Evolutionary conservation across 2,113 vertebrate species (phyloP).

Genomic region (Xyrauchen texanus): DNA sequence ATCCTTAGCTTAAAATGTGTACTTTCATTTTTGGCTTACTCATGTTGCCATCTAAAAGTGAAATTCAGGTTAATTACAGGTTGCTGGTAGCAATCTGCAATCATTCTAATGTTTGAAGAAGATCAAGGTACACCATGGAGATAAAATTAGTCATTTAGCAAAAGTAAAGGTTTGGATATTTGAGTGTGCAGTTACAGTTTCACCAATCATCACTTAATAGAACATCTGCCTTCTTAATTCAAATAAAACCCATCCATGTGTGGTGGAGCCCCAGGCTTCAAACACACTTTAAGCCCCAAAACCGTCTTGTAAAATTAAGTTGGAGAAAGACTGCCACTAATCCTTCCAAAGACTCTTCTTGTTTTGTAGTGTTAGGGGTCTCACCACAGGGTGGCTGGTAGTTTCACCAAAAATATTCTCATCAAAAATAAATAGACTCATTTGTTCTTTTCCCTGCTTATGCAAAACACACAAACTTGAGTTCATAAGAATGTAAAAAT

Average conservation of each 20-base stretch:
- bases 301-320: slow-evolving; percentile 28
- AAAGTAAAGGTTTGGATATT: background rate
- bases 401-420: slow-evolving; percentile 14
- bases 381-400: slow-evolving; percentile 42
- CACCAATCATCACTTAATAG: slow-evolving; percentile 24
- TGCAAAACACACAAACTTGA: no score
- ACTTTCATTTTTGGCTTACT: no score
- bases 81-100: background rate
- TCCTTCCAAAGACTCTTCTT: slow-evolving; percentile 34
- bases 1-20: no score
- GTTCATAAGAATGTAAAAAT: no score
- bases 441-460: background rate
- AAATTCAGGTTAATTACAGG: no score
- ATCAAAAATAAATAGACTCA: slow-evolving; percentile 35
- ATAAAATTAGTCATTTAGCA: background rate
- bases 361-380: slow-evolving; percentile 13
- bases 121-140: background rate
- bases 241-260: slow-evolving; percentile 13
- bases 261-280: slow-evolving; percentile 9
- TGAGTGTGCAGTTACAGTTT: slow-evolving; percentile 6
- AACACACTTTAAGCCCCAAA: slow-evolving; percentile 22
- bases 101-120: background rate
- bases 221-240: slow-evolving; percentile 20
- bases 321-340: slow-evolving; percentile 26
- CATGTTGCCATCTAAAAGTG: no score